These are phyloP conservation scores for Trichoplax adhaerens DNA, from an alignment of 37 sponge, comb jelly and placozoan genomes.

Conservation along the genomic window DNA sequence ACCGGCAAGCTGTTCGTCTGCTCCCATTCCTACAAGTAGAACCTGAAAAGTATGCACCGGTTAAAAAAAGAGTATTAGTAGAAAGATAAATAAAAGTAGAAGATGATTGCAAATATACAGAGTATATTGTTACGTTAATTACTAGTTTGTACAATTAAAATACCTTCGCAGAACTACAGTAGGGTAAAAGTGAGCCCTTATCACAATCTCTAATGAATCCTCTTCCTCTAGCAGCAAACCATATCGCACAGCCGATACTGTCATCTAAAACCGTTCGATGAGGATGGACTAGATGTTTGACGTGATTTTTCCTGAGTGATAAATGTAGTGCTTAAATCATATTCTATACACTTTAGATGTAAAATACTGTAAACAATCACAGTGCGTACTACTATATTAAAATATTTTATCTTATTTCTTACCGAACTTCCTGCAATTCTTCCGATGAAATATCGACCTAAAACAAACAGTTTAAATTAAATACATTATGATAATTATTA, in stretches of 20 bases:
- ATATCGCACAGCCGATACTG: slow-evolving; percentile 95
- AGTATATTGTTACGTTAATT: too few species aligned
- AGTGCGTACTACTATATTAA: slow-evolving; percentile 1
- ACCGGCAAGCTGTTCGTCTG: slow-evolving; percentile 86
- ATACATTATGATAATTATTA: too few species aligned
- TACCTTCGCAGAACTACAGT: too few species aligned
- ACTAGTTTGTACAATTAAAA: too few species aligned
- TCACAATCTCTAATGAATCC: slow-evolving; percentile 17
- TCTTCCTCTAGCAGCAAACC: slow-evolving; percentile 84
- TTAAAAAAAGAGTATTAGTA: too few species aligned
- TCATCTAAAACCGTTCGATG: slow-evolving; percentile 85
- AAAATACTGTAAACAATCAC: background rate
- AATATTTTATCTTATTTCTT: slow-evolving; percentile 4
- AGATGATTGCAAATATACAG: too few species aligned
- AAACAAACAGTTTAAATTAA: too few species aligned
- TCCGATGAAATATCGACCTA: slow-evolving; percentile 33
- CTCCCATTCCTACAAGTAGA: slow-evolving; percentile 70
- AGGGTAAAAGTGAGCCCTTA: too few species aligned
- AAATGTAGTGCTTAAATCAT: background rate
- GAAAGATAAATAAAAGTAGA: too few species aligned
- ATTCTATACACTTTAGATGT: background rate
- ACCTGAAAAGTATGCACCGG: background rate
- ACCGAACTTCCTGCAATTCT: slow-evolving; percentile 34
- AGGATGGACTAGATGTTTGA: slow-evolving; percentile 70
- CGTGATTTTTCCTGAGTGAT: slow-evolving; percentile 23